phyloP scores from a whole-genome alignment of 2,888 invertebrate species.

The Diaperis boleti region DNA sequence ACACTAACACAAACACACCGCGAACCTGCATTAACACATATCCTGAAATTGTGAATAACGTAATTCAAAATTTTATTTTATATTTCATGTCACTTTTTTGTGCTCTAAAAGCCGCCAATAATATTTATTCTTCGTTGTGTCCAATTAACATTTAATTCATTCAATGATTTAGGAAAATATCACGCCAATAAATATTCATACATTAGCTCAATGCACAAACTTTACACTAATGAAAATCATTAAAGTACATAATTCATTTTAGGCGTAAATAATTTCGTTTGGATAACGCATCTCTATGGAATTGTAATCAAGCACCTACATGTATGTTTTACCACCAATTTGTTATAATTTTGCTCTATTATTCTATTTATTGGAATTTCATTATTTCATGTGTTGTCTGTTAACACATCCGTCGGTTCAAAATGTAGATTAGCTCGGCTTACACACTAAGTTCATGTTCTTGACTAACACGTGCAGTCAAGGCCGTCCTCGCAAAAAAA shows the following conservation, averaged over 20 bases:
- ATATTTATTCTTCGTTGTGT: neutral
- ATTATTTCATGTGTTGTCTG: neutral
- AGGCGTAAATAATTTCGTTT: neutral
- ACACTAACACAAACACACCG: conserved; percentile 48
- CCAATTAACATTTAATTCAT: neutral
- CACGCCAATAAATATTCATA: neutral
- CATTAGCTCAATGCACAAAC: neutral
- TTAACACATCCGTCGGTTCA: neutral
- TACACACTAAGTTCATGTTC: neutral
- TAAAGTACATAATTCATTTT: neutral
- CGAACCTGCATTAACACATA: conserved; percentile 56
- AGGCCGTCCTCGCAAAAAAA: neutral
- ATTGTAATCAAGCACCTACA: neutral
- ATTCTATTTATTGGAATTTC: neutral
- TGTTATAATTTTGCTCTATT: neutral
- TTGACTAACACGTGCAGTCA: conserved; percentile 8
- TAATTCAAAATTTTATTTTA: no score
- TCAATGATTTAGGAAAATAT: neutral
- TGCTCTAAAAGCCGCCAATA: no score
- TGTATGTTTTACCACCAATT: neutral
- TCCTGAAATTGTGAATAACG: conserved; percentile 48
- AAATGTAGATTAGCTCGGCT: neutral
- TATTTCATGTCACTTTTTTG: no score
- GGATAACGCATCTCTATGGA: neutral
- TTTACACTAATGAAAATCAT: neutral